These are phyloP conservation scores for Cydia splendana DNA, from an alignment of 1,140 invertebrate genomes.

Conservation along the genomic window DNA sequence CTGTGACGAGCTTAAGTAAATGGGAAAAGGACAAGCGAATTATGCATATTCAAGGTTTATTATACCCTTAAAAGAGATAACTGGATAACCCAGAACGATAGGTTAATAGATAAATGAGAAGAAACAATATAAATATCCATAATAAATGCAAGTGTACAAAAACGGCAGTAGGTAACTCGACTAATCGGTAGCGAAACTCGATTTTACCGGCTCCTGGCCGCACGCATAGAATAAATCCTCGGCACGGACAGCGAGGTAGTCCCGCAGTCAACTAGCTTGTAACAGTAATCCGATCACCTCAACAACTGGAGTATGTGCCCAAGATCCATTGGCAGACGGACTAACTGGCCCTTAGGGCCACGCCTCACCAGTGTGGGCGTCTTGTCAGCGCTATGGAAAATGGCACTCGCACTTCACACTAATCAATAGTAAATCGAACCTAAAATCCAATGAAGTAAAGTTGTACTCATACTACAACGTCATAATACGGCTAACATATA, in stretches of 20 bases:
- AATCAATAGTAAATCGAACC: no score
- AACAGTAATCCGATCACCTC: background rate
- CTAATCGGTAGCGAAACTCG: slow-evolving; percentile 26
- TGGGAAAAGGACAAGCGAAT: no score
- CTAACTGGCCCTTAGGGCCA: no score
- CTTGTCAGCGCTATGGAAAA: no score
- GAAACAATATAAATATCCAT: background rate
- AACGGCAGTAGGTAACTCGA: background rate
- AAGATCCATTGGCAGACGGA: no score
- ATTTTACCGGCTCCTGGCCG: slow-evolving; percentile 9
- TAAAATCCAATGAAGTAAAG: no score
- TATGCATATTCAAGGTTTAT: background rate
- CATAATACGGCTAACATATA: no score
- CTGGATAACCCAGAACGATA: background rate
- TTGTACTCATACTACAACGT: no score
- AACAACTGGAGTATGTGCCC: no score
- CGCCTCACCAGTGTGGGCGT: no score
- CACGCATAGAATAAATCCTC: slow-evolving; percentile 32
- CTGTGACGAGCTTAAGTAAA: no score
- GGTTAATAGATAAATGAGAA: background rate
- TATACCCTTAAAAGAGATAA: background rate
- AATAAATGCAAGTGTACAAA: slow-evolving; percentile 4
- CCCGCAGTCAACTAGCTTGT: background rate
- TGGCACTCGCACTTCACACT: no score
- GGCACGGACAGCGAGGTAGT: slow-evolving; percentile 2